phyloP scores from a whole-genome alignment of 2,113 vertebrate species.

The Osmerus mordax region DNA sequence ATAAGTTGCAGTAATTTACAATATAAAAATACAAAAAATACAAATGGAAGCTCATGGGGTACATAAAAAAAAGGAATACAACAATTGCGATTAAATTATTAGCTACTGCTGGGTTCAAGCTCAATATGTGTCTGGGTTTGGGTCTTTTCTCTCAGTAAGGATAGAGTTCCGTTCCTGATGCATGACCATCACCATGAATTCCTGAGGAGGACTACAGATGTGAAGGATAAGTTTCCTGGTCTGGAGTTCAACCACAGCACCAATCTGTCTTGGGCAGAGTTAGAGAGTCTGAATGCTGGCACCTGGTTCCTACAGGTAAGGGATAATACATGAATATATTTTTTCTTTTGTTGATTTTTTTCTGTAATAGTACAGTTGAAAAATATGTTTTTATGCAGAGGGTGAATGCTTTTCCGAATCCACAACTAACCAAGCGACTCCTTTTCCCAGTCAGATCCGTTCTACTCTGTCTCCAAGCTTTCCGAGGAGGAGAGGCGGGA shows the following conservation, averaged over 20 bases:
- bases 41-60: too few species aligned
- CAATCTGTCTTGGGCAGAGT: conserved; percentile 75
- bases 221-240: conserved; percentile 67
- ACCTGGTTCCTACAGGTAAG: conserved; percentile 91
- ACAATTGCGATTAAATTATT: not conserved
- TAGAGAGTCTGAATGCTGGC: conserved; percentile 83
- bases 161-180: conserved; percentile 86
- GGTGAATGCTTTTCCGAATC: not conserved
- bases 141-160: conserved; percentile 53
- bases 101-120: not conserved
- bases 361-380: not conserved
- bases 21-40: too few species aligned
- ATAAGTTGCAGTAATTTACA: too few species aligned
- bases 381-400: not conserved
- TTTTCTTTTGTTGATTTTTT: not conserved
- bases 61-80: not conserved
- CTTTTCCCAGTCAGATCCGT: conserved; percentile 76
- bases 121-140: not conserved
- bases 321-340: not conserved
- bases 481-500: conserved; percentile 58
- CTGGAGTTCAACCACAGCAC: conserved; percentile 47
- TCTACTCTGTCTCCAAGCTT: conserved; percentile 69
- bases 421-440: not conserved
- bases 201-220: conserved; percentile 83
- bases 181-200: conserved; percentile 72